Evolutionary conservation across 64 coral and sea anemone genomes (phyloP).

Genomic region (Actinia tenebrosa): DNA sequence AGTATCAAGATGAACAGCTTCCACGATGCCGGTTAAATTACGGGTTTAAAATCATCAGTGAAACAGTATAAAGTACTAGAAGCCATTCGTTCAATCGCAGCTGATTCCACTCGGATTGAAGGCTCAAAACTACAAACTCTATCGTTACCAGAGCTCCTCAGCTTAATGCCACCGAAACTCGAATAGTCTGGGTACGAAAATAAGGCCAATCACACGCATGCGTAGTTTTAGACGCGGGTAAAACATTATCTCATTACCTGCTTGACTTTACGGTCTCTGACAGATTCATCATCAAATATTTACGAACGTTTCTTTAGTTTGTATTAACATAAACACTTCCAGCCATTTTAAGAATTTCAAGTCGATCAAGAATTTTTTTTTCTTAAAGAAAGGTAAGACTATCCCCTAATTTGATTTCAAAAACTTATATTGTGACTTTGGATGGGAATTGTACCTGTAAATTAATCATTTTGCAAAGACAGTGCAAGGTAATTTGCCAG

Average conservation of each 20-base stretch:
- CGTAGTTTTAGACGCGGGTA: background rate
- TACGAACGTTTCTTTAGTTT: background rate
- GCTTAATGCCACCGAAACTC: no score
- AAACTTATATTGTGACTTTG: background rate
- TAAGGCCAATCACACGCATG: background rate
- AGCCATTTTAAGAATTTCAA: background rate
- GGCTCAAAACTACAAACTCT: no score
- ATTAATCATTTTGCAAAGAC: background rate
- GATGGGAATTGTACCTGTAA: background rate
- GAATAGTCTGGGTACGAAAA: background rate
- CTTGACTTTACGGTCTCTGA: background rate
- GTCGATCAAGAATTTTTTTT: background rate
- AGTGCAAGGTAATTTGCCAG: background rate
- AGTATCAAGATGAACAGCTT: no score
- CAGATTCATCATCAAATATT: constrained; percentile 10
- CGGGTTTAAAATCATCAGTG: no score
- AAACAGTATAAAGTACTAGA: no score
- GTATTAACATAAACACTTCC: background rate
- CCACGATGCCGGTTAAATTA: no score
- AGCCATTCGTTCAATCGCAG: no score
- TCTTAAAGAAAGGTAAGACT: background rate
- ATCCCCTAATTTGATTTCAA: background rate
- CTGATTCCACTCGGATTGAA: no score
- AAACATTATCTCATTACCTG: constrained; percentile 10
- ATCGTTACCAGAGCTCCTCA: no score